Evolutionary conservation across 1,140 invertebrate genomes (phyloP), one percentile per base, ranked within the genome.

Genomic region (Drosophila jambulina): DNA sequence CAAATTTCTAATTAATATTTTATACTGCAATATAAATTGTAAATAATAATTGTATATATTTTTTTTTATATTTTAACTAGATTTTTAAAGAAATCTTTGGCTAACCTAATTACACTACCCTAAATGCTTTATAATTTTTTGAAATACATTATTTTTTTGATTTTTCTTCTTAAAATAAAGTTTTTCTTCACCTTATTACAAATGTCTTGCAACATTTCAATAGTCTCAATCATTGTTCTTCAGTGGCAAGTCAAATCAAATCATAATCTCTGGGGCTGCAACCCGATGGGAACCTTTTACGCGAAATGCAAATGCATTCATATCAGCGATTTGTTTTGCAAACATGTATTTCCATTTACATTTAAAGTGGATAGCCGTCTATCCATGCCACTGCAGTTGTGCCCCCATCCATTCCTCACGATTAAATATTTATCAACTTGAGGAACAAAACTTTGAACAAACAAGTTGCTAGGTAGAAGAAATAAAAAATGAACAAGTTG

Each of bases 391-490:
- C 45, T 21, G 27, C 27, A 21, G 4, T 23, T 27, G 32, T 13
- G 15, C 51, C 36, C 43, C 51, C 29, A 13, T 25, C 64, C 65
- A 40, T 34, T 36, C 27, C 25, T 59, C 64, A 70, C 67, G 65
- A 72, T 72, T 70, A 70, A 70, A 70, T 72, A 71, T 72, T 72
- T 70, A 72, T 72, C 69, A 69, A 72, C 67, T 57, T 59, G 36
- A 42, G 32, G 65, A 59, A 72, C 46, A 68, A 49, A 71, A 71
- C 51, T 56, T 57, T 45, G 56, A 58, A 58, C 64, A 71, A 70
- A 48, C 61, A 51, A 67, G 43, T 36, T 71, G n/a, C 43, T 27
- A n/a, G 15, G 36, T 34, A 64, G 29, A 23, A 65, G 17, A 25
- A 23, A 21, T 5, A 34, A 34, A 19, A 51, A 7, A 34, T 13